Evolutionary conservation across 1,140 invertebrate species (phyloP).

Genomic region (Panonychus citri): DNA sequence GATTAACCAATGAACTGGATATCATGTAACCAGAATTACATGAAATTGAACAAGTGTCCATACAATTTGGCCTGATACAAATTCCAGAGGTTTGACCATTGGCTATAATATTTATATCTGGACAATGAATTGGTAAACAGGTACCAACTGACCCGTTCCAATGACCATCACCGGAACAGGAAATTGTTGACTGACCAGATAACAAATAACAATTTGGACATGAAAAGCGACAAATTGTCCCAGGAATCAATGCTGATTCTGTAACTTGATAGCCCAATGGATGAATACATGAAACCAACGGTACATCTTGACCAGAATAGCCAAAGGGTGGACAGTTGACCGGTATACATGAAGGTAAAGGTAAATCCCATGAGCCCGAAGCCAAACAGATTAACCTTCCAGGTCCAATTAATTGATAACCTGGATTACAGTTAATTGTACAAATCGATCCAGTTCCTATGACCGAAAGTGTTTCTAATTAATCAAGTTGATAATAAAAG

Average conservation of each 20-base stretch:
- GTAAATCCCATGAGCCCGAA: constrained; percentile 22
- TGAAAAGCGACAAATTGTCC: constrained; percentile 2
- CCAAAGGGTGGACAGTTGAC: neutral
- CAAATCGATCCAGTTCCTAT: neutral
- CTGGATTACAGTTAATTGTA: neutral
- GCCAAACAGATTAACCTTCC: neutral
- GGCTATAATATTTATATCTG: neutral
- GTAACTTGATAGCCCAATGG: too few species aligned
- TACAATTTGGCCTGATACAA: too few species aligned
- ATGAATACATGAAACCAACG: too few species aligned
- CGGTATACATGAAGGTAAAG: constrained; percentile 5
- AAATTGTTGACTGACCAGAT: neutral
- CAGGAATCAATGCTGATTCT: neutral
- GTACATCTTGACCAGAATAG: too few species aligned
- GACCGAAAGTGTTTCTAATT: neutral
- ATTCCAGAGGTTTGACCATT: neutral
- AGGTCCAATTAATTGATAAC: neutral
- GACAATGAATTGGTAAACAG: neutral
- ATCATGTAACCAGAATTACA: neutral
- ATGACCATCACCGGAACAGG: constrained; percentile 4
- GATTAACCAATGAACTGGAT: neutral
- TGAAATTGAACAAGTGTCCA: neutral
- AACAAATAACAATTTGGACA: constrained; percentile 3
- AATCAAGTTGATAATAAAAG: too few species aligned
- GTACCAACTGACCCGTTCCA: constrained; percentile 4